Evolutionary conservation across 2,797 vertebrate genomes (phyloP).

Genomic region (Hapalemur alaotrensis): DNA sequence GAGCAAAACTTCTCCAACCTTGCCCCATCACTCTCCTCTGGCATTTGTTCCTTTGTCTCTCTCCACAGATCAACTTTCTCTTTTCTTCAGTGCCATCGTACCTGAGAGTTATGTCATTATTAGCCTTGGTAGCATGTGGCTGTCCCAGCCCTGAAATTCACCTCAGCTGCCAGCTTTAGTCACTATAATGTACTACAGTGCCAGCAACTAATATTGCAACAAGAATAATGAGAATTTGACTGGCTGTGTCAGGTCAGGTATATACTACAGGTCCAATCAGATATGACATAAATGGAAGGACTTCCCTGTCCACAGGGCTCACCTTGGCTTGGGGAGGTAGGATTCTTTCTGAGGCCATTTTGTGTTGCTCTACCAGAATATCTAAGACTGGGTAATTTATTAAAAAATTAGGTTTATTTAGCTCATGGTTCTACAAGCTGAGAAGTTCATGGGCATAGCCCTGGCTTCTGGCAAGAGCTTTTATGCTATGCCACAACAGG

Average conservation of each 20-base stretch:
- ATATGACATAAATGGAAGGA: neutral
- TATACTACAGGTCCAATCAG: rapidly evolving
- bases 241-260: neutral
- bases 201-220: neutral
- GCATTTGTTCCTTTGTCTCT: neutral
- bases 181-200: neutral
- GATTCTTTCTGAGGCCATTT: neutral
- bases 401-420: neutral
- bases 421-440: neutral
- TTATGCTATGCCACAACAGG: neutral
- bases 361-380: neutral
- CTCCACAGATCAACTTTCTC: neutral
- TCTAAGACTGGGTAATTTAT: neutral
- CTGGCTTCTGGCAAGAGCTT: neutral
- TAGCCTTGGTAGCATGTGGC: neutral
- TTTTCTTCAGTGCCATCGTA: neutral
- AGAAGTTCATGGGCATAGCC: neutral
- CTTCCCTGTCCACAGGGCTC: neutral
- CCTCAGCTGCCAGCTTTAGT: rapidly evolving
- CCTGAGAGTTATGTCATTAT: neutral
- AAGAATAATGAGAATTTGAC: neutral
- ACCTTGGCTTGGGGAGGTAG: neutral
- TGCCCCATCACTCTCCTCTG: neutral
- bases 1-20: rapidly evolving
- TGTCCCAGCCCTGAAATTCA: neutral